Conservation (phyloP, 2,888 invertebrate genomes). For the Anthrax anthrax region DNA sequence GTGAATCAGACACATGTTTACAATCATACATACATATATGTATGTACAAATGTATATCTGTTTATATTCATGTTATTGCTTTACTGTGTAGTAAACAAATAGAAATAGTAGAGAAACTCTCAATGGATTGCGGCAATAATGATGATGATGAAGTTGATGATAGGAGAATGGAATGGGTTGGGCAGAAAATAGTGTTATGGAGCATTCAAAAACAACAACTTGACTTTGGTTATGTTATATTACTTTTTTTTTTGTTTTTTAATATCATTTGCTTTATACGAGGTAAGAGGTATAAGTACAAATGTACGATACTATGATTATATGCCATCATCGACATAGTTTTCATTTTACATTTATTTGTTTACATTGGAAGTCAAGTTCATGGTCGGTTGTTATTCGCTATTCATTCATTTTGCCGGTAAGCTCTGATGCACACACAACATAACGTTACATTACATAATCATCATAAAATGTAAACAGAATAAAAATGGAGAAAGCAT, state of each 20-base stretch:
- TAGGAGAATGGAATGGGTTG: not conserved
- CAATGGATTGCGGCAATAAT: not conserved
- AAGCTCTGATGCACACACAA: not conserved
- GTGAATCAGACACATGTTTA: too few relatives aligned
- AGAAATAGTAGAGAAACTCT: not conserved
- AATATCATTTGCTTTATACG: not conserved
- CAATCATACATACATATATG: too few relatives aligned
- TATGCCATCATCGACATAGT: conserved; percentile 14
- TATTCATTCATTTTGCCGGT: conserved; percentile 12
- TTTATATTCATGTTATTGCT: too few relatives aligned
- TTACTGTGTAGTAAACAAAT: too few relatives aligned
- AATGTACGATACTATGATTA: too few relatives aligned
- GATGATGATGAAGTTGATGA: not conserved
- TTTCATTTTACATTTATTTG: conserved; percentile 14
- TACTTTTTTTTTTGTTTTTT: not conserved
- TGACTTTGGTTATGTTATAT: not conserved
- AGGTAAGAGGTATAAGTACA: too few relatives aligned
- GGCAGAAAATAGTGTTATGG: not conserved
- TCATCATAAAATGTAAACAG: conserved; percentile 1
- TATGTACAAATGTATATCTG: too few relatives aligned
- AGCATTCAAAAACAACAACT: not conserved
- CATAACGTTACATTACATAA: conserved; percentile 2
- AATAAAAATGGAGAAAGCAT: not conserved
- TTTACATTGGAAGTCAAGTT: conserved; percentile 16
- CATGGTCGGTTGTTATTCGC: conserved; percentile 16